Percentiles rank a stretch among this genome's conserved stretches.
phyloP scores from a whole-genome alignment of 2,797 vertebrate genomes.

The Anguilla marmorata region DNA sequence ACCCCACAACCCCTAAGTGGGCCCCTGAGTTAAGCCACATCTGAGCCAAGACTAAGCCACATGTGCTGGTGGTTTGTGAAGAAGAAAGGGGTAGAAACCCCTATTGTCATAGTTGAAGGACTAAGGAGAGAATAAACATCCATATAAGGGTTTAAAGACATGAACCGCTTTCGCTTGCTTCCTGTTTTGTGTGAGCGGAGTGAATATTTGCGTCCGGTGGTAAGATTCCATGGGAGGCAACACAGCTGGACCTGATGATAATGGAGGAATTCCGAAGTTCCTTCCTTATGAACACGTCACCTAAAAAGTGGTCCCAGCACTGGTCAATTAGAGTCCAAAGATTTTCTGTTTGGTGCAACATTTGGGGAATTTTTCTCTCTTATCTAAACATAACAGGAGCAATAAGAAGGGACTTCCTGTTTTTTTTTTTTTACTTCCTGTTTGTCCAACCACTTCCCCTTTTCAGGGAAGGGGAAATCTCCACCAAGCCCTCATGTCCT shows the following conservation, averaged over 20 bases:
- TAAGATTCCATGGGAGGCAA: not conserved
- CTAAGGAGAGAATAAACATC: not conserved
- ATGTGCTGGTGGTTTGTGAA: not conserved
- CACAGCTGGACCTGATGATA: conserved; percentile 18
- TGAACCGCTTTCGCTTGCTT: not conserved
- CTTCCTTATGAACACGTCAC: not conserved
- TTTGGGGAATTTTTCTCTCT: not conserved
- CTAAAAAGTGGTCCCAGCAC: not conserved
- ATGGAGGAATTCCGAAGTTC: not conserved
- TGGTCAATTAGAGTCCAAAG: not conserved
- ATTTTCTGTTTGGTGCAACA: not conserved
- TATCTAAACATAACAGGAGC: not conserved
- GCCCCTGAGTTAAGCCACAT: not conserved
- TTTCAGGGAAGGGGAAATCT: conserved; percentile 31
- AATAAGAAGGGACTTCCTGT: not conserved
- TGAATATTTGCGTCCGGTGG: not conserved
- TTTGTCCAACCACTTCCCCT: conserved; percentile 30
- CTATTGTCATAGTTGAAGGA: not conserved
- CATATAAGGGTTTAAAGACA: conserved; percentile 15
- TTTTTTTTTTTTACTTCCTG: conserved; percentile 34
- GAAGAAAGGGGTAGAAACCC: not conserved
- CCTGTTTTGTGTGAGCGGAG: not conserved
- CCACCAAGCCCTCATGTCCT: not conserved
- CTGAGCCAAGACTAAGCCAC: not conserved
- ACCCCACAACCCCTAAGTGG: not conserved